These are phyloP conservation scores for Tadarida brasiliensis DNA, from an alignment of 2,797 vertebrate species.

Conservation along the genomic window DNA sequence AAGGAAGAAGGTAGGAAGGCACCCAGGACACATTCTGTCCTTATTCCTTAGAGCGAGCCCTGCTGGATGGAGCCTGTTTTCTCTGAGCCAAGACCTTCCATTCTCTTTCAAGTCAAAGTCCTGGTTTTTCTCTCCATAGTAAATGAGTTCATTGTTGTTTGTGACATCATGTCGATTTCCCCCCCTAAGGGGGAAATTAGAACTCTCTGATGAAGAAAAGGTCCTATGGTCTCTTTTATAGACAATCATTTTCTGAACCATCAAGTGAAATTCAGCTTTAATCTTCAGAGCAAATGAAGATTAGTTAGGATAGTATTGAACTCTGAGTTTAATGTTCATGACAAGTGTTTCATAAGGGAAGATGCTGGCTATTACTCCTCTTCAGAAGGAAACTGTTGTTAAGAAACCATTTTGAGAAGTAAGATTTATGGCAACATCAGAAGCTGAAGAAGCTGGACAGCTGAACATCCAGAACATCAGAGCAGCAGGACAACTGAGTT, in stretches of 20 bases:
- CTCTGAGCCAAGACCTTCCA: background rate
- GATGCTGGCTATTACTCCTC: background rate
- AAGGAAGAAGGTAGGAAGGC: background rate
- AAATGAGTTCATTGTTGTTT: slow-evolving; percentile 54
- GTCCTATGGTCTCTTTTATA: slow-evolving; percentile 46
- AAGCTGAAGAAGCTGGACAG: background rate
- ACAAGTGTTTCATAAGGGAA: slow-evolving; percentile 67
- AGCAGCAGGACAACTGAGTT: background rate
- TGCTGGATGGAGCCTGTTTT: background rate
- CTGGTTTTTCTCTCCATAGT: slow-evolving; percentile 36
- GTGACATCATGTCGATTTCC: background rate
- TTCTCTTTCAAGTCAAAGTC: slow-evolving; percentile 16
- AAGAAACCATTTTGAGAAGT: slow-evolving; percentile 60
- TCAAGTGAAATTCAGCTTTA: slow-evolving; percentile 70
- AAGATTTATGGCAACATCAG: slow-evolving; percentile 55
- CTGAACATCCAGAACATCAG: background rate
- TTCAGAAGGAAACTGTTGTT: slow-evolving; percentile 54
- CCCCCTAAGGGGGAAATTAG: slow-evolving; percentile 46
- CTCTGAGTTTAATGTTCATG: slow-evolving; percentile 57
- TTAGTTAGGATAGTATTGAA: slow-evolving; percentile 67
- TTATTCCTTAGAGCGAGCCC: background rate
- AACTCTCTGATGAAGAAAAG: slow-evolving; percentile 51
- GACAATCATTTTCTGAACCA: slow-evolving; percentile 65
- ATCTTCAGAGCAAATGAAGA: slow-evolving; percentile 59
- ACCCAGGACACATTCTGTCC: background rate